Percentiles rank a stretch among this genome's conserved stretches.
These are phyloP conservation scores for Sebastes reedi DNA, from an alignment of 2,797 vertebrate genomes.

Conservation along the genomic window DNA sequence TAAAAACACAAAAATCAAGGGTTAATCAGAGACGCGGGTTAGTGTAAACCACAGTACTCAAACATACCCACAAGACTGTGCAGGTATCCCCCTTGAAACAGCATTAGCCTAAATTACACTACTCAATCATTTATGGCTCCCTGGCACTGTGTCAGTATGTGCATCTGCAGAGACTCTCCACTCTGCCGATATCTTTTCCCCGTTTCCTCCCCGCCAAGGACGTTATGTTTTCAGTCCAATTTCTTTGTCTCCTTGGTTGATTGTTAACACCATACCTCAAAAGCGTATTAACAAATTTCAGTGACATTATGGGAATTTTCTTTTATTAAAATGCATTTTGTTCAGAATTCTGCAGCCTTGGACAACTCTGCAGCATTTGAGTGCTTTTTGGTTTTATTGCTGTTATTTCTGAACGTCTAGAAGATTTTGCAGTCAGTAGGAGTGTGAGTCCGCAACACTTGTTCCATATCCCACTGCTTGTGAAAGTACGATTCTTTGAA, in stretches of 20 bases:
- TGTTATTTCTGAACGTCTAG: slow-evolving; percentile 10
- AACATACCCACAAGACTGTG: background rate
- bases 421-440: background rate
- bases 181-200: background rate
- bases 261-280: background rate
- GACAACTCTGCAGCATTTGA: background rate
- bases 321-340: background rate
- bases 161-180: slow-evolving; percentile 10
- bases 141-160: background rate
- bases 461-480: background rate
- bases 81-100: slow-evolving; percentile 24
- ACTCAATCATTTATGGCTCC: slow-evolving; percentile 18
- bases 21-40: slow-evolving; percentile 28
- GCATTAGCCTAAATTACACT: slow-evolving; percentile 28
- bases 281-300: slow-evolving; percentile 7
- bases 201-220: slow-evolving; percentile 18
- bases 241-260: background rate
- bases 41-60: slow-evolving; percentile 5
- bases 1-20: slow-evolving; percentile 33
- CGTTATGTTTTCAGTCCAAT: slow-evolving; percentile 17
- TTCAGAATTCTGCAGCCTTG: slow-evolving; percentile 29
- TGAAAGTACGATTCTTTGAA: slow-evolving; percentile 3
- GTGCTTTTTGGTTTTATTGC: slow-evolving; percentile 9
- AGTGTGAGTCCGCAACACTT: background rate
- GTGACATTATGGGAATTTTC: slow-evolving; percentile 18